Percentiles rank a stretch among this genome's conserved stretches.
Evolutionary conservation across 2,113 vertebrate genomes (phyloP).

Genomic region (Orientallactaga bullata): DNA sequence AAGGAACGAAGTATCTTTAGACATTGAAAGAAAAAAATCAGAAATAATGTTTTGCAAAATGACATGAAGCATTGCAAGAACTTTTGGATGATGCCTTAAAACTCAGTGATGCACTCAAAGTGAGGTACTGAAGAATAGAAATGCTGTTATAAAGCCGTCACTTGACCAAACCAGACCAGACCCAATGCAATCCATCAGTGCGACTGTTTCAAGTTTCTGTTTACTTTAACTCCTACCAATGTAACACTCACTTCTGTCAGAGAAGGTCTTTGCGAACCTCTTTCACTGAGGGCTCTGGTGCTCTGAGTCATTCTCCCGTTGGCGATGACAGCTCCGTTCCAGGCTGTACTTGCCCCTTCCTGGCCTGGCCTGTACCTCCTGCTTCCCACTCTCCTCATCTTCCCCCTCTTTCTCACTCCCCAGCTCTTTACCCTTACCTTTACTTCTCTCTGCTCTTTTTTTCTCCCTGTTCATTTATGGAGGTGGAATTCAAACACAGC

Average conservation of each 20-base stretch:
- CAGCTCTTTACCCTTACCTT: not conserved
- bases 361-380: too few species aligned
- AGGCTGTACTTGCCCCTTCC: not conserved
- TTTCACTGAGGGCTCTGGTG: not conserved
- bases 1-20: not conserved
- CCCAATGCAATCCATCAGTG: not conserved
- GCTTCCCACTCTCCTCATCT: not conserved
- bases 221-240: not conserved
- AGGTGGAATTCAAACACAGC: not conserved
- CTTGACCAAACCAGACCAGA: not conserved
- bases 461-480: not conserved
- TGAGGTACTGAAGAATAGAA: not conserved
- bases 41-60: not conserved
- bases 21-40: not conserved
- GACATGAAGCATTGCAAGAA: not conserved
- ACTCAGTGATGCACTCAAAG: not conserved
- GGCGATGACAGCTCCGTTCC: not conserved
- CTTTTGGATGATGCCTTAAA: not conserved
- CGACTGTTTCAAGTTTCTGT: not conserved
- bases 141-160: not conserved
- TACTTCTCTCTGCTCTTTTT: not conserved
- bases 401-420: fast-evolving
- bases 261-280: not conserved
- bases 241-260: not conserved
- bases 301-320: not conserved